Base-by-base conservation (phyloP, 2,888 invertebrate species). In the Tiphia femorata region DNA sequence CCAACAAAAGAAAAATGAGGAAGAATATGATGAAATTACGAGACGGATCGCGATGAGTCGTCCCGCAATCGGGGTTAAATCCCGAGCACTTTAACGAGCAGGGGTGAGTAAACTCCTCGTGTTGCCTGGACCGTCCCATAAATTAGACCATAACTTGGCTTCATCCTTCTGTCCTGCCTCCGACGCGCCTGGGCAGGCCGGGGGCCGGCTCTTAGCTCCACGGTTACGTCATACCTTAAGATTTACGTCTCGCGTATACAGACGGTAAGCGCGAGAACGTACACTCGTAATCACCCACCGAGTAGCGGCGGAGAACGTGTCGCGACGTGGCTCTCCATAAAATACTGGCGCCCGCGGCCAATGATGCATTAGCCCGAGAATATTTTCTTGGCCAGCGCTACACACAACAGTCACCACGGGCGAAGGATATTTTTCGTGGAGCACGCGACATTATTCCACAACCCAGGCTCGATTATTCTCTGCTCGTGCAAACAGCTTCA, bases 71-170 rank as follows among this genome's bases (percentile, higher is more conserved):
- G 62, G 53, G 55, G 49, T 67, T 66, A 67, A 68, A 64, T 62
- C 55, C 52, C 41, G 48, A 25, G 38, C 37, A 48, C 62, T 65
- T 71, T 67, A 70, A 68, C 64, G 58, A 59, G 29, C 5, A 20
- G 10, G 57, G 56, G 49, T 17, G 27, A 50, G 62, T 59, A 51
- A 71, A 71, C 65, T 73, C 58, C 61, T 47, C 12, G n/a, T 53
- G 59, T 60, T 51, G 58, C 58, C 64, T 66, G 53, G 47, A 47
- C 64, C 50, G 60, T 46, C 64, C 61, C 66, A 69, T 76, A 77
- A 75, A 77, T 77, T 75, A 75, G 59, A 55, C 59, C 67, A 71
- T 70, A 72, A 76, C 65, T 77, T 70, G 63, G 68, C 69, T 67
- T 60, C 64, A 59, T 64, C 66, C 64, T 67, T 65, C 58, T 51